Conservation (phyloP, 1,140 invertebrate species). For the Caenorhabditis elegans region WBcel235 BX284606.5:7327501-7328000, state of each 20-base stretch:
- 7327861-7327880: slow-evolving; percentile 39
- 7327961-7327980: slow-evolving; percentile 32
- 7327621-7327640: slow-evolving; percentile 47
- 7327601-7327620: slow-evolving; percentile 42
- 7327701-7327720: slow-evolving; percentile 37
- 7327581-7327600: not conserved
- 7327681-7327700: slow-evolving; percentile 45
- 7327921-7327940: not conserved
- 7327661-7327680: slow-evolving; percentile 48
- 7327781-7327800: too few species aligned
- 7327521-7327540: too few species aligned
- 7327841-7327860: slow-evolving; percentile 35
- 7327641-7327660: slow-evolving; percentile 44
- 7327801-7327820: too few species aligned
- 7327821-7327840: slow-evolving; percentile 32
- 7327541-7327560: too few species aligned
- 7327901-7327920: not conserved
- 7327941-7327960: slow-evolving; percentile 16
- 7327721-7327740: not conserved
- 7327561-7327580: too few species aligned
- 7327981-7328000: slow-evolving; percentile 37
- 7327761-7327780: too few species aligned
- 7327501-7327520: too few species aligned
- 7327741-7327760: too few species aligned
- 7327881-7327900: slow-evolving; percentile 31